Percentiles rank a stretch among this genome's conserved stretches.
Evolutionary conservation across 2,888 invertebrate genomes (phyloP).

Genomic region (Standfussiana lucernea): DNA sequence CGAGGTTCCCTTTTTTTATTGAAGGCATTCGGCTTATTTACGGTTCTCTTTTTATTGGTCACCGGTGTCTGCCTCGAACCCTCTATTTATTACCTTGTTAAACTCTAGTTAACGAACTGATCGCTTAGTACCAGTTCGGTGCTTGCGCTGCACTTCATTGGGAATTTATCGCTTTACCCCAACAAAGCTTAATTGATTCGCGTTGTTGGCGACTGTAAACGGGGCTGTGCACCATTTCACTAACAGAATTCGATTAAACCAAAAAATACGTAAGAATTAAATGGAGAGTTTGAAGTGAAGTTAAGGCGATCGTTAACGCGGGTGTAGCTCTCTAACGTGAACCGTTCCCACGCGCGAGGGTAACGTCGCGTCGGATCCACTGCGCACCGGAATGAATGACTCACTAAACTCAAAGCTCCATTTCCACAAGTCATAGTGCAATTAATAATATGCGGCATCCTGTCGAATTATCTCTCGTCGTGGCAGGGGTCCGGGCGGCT

Average conservation of each 20-base stretch:
- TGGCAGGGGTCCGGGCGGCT: slow-evolving; percentile 90
- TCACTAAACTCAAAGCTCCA: slow-evolving; percentile 89
- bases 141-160: slow-evolving; percentile 84
- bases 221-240: slow-evolving; percentile 71
- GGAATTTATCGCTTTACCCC: slow-evolving; percentile 85
- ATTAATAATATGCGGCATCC: slow-evolving; percentile 91
- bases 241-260: slow-evolving; percentile 74
- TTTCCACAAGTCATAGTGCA: slow-evolving; percentile 91
- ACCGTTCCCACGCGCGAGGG: slow-evolving; percentile 87
- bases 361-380: slow-evolving; percentile 80
- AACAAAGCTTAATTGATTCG: slow-evolving; percentile 85
- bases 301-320: slow-evolving; percentile 77
- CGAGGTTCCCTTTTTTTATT: slow-evolving; percentile 89
- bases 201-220: slow-evolving; percentile 79
- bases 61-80: slow-evolving; percentile 82
- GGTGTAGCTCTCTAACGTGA: slow-evolving; percentile 82
- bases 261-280: slow-evolving; percentile 67
- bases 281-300: slow-evolving; percentile 70
- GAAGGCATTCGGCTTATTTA: slow-evolving; percentile 88
- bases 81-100: slow-evolving; percentile 90
- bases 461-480: slow-evolving; percentile 91
- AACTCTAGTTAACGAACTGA: slow-evolving; percentile 89
- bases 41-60: slow-evolving; percentile 88
- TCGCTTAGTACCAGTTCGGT: slow-evolving; percentile 80
- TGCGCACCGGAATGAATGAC: slow-evolving; percentile 86